phyloP scores from a whole-genome alignment of 2,888 invertebrate species.

The Blera fallax region DNA sequence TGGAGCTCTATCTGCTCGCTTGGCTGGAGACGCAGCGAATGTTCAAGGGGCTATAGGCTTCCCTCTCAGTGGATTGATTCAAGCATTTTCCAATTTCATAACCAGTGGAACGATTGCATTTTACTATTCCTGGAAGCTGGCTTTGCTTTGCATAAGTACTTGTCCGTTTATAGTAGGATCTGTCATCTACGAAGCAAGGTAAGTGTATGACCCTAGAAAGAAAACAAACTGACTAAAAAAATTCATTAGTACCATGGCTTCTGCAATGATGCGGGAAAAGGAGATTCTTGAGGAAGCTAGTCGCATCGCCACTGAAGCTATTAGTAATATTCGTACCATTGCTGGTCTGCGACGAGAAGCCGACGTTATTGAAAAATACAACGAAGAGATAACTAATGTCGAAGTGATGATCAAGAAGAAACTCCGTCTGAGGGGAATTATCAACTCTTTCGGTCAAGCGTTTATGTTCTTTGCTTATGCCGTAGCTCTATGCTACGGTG shows the following conservation, averaged over 20 bases:
- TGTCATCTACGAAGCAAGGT: constrained; percentile 86
- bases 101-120: constrained; percentile 85
- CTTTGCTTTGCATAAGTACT: constrained; percentile 86
- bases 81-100: constrained; percentile 86
- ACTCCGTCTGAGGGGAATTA: constrained; percentile 85
- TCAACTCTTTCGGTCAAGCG: constrained; percentile 88
- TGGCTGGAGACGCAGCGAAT: constrained; percentile 88
- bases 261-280: constrained; percentile 85
- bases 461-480: constrained; percentile 89
- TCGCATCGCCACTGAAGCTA: constrained; percentile 89
- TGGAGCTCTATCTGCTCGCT: constrained; percentile 86
- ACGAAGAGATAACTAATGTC: constrained; percentile 83
- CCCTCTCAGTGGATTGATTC: constrained; percentile 87
- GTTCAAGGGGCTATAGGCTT: constrained; percentile 89
- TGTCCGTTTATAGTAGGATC: constrained; percentile 88
- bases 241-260: constrained; percentile 83
- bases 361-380: constrained; percentile 85
- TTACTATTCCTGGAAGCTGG: constrained; percentile 88
- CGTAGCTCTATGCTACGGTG: constrained; percentile 88
- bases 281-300: constrained; percentile 86
- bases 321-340: constrained; percentile 88
- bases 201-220: constrained; percentile 19
- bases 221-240: not conserved
- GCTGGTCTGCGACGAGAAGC: constrained; percentile 86
- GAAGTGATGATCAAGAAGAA: constrained; percentile 83